A percentile compares a stretch with the other conserved stretches of the same genome.
Evolutionary conservation across 2,113 vertebrate genomes (phyloP).

Genomic region (Bettongia penicillata): DNA sequence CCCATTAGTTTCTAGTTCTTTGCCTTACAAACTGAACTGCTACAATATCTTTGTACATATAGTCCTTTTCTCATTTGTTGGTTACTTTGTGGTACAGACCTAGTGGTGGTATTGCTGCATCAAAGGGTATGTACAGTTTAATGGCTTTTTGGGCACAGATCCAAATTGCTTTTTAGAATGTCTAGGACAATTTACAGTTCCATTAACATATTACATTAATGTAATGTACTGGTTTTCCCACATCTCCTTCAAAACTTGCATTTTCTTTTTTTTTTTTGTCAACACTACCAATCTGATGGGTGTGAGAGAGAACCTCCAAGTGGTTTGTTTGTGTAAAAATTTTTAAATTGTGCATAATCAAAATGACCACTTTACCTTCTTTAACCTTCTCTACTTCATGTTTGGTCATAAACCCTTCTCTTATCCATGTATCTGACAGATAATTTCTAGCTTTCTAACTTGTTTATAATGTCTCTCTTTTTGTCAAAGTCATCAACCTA

Average conservation of each 20-base stretch:
- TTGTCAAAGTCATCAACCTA: no score
- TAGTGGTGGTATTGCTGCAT: not conserved
- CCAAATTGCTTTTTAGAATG: not conserved
- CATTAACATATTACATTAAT: not conserved
- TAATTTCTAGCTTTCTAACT: no score
- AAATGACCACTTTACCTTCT: not conserved
- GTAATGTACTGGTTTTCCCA: not conserved
- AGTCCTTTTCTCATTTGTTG: not conserved
- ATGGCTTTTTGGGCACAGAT: not conserved
- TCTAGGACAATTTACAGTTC: not conserved
- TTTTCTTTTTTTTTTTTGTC: not conserved
- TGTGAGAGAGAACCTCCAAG: not conserved
- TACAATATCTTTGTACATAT: not conserved
- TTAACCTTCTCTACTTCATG: no score
- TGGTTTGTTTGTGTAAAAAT: not conserved
- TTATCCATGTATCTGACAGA: no score
- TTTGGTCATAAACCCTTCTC: no score
- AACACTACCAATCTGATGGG: not conserved
- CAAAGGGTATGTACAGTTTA: not conserved
- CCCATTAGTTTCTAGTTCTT: not conserved
- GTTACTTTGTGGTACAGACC: not conserved
- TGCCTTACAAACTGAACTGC: not conserved
- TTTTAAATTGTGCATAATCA: not conserved
- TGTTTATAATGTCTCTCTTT: no score
- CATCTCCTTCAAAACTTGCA: not conserved